Conservation (phyloP, 1,140 invertebrate species). For the Choristoneura fumiferana region DNA sequence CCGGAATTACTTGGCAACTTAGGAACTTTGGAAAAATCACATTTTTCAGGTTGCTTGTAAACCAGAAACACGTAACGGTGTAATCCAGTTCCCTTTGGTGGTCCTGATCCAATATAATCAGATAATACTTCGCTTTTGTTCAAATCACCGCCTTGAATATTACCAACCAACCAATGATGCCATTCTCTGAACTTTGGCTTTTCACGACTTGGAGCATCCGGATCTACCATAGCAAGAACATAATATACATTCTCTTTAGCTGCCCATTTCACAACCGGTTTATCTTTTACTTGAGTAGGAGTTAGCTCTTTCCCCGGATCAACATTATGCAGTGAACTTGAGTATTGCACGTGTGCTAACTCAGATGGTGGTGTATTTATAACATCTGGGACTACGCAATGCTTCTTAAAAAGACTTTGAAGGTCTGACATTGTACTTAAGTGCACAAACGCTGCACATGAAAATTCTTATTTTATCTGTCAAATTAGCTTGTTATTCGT, state of each 20-base stretch:
- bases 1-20: slow-evolving; percentile 20
- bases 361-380: slow-evolving; percentile 56
- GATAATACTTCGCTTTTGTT: slow-evolving; percentile 85
- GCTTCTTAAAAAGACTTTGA: slow-evolving; percentile 56
- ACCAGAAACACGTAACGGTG: slow-evolving; percentile 81
- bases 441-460: not conserved
- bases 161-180: slow-evolving; percentile 95
- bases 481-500: too few species aligned
- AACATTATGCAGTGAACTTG: slow-evolving; percentile 29
- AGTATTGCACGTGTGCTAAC: slow-evolving; percentile 46
- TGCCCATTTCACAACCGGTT: slow-evolving; percentile 57
- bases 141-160: slow-evolving; percentile 90
- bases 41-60: slow-evolving; percentile 36
- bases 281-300: slow-evolving; percentile 58
- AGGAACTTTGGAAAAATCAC: slow-evolving; percentile 36
- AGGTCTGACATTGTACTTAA: slow-evolving; percentile 45
- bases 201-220: slow-evolving; percentile 92
- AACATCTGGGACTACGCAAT: slow-evolving; percentile 61
- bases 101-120: slow-evolving; percentile 92
- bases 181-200: slow-evolving; percentile 91
- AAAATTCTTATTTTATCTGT: not conserved
- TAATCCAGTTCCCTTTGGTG: slow-evolving; percentile 89
- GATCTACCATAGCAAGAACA: slow-evolving; percentile 91
- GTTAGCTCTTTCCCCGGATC: slow-evolving; percentile 8
- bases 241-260: slow-evolving; percentile 79